A percentile compares a stretch with the other conserved stretches of the same genome.
These are phyloP conservation scores for Lepilemur septentrionalis DNA, from an alignment of 2,797 vertebrate genomes.

Conservation along the genomic window DNA sequence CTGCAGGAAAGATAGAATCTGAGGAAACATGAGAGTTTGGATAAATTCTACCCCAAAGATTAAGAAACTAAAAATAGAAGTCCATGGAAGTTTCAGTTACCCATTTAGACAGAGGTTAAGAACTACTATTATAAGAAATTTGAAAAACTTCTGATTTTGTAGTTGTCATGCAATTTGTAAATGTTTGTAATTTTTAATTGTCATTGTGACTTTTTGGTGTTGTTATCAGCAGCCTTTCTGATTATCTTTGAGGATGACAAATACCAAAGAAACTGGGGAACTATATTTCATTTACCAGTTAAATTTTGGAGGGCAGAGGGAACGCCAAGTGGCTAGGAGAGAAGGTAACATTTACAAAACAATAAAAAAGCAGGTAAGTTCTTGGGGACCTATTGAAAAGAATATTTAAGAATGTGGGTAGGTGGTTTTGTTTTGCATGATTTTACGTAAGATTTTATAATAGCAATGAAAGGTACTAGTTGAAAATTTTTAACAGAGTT, in stretches of 20 bases:
- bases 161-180: background rate
- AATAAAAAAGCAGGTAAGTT: background rate
- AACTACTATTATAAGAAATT: background rate
- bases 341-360: background rate
- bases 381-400: background rate
- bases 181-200: background rate
- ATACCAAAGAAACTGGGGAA: background rate
- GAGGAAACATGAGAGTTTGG: background rate
- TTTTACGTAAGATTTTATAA: background rate
- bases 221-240: background rate
- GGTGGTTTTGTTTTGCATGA: background rate
- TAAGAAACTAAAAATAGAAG: background rate
- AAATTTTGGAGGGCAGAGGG: background rate
- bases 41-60: background rate
- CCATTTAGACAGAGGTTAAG: background rate
- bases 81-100: background rate
- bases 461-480: background rate
- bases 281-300: background rate
- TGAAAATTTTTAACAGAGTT: background rate
- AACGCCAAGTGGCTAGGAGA: background rate
- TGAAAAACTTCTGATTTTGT: background rate
- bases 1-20: background rate
- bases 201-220: background rate
- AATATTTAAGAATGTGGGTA: background rate
- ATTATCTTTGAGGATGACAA: background rate